phyloP scores from a whole-genome alignment of 2,888 invertebrate genomes.

The Melanchra persicariae region DNA sequence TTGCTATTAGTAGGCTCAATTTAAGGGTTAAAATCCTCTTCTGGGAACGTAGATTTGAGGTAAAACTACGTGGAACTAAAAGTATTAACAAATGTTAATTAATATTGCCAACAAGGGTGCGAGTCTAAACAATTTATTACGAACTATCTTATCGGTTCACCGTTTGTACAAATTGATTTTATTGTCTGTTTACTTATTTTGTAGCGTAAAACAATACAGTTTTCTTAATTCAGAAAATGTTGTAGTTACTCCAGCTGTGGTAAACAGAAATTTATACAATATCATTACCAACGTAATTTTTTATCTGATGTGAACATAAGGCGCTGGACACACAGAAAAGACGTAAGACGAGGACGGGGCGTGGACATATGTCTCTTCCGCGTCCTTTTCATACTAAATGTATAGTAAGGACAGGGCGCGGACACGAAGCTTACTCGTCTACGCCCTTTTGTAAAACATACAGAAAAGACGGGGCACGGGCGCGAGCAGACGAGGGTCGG shows the following conservation, averaged over 20 bases:
- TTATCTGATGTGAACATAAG: background rate
- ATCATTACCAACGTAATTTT: background rate
- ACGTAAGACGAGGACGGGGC: too few species aligned
- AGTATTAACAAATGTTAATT: background rate
- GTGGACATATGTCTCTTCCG: too few species aligned
- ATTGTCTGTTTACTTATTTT: background rate
- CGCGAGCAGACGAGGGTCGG: too few species aligned
- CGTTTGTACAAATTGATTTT: background rate
- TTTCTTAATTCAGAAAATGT: too few species aligned
- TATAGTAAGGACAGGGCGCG: too few species aligned
- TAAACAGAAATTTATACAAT: background rate
- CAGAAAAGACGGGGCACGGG: too few species aligned
- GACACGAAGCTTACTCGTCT: too few species aligned
- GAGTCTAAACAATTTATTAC: background rate
- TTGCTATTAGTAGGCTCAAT: background rate
- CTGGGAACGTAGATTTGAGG: background rate
- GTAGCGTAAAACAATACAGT: too few species aligned
- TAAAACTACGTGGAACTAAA: background rate
- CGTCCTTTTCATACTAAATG: too few species aligned
- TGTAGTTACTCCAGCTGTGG: too few species aligned
- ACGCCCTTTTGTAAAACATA: too few species aligned
- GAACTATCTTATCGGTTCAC: background rate
- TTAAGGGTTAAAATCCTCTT: constrained; percentile 1
- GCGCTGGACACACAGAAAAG: too few species aligned
- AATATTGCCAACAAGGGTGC: background rate